Conservation (phyloP, 2,113 vertebrate genomes). For the Corydoras sp. region DNA sequence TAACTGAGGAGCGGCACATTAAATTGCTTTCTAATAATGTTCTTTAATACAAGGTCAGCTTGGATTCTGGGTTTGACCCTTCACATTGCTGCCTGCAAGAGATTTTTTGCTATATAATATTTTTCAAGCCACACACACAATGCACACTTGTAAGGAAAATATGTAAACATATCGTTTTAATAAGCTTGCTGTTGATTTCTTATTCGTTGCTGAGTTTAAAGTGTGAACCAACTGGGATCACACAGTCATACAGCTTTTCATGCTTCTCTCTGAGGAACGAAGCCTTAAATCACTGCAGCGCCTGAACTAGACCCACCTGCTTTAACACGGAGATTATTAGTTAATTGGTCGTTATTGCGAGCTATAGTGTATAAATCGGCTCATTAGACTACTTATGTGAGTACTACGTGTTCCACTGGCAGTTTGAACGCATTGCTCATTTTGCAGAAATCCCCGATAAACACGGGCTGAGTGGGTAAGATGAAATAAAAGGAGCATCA, state of each 20-base stretch:
- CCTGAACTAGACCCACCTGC: slow-evolving; percentile 15
- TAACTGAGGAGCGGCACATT: not conserved
- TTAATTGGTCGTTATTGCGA: slow-evolving; percentile 21
- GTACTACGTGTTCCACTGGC: not conserved
- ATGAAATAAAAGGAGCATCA: slow-evolving; percentile 8
- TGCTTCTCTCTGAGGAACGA: slow-evolving; percentile 42
- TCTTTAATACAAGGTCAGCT: too few species aligned
- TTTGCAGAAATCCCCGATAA: slow-evolving; percentile 12
- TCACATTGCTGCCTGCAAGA: too few species aligned
- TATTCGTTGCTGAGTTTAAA: slow-evolving; percentile 10
- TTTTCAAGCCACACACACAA: not conserved
- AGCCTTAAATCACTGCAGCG: slow-evolving; percentile 15
- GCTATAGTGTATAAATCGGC: slow-evolving; percentile 24
- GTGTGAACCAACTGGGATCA: slow-evolving; percentile 39
- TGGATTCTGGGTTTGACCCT: too few species aligned
- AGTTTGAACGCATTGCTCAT: slow-evolving; percentile 4
- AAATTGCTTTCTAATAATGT: not conserved
- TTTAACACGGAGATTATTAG: slow-evolving; percentile 27
- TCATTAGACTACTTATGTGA: slow-evolving; percentile 9
- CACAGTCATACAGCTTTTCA: slow-evolving; percentile 49
- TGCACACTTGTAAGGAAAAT: not conserved
- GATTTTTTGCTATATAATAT: too few species aligned
- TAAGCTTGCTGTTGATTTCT: slow-evolving; percentile 21
- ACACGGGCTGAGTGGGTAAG: not conserved
- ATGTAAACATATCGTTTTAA: slow-evolving; percentile 13